These are phyloP conservation scores for Tragelaphus imberbis DNA, from an alignment of 2,113 vertebrate species.

Conservation along the genomic window DNA sequence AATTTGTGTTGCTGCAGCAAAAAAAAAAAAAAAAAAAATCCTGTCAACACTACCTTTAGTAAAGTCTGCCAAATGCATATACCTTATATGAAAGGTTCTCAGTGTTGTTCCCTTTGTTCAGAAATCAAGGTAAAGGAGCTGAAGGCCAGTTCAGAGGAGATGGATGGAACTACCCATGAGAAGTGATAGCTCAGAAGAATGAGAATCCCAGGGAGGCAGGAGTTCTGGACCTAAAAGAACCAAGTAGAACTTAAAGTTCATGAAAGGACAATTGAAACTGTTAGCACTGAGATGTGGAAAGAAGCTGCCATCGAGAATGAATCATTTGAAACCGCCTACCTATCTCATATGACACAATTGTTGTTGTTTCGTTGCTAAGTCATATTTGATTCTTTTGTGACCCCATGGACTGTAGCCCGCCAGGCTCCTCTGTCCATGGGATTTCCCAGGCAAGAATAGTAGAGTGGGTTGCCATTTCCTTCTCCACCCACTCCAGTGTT, in stretches of 20 bases:
- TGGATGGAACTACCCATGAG: background rate
- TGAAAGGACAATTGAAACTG: background rate
- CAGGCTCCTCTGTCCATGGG: background rate
- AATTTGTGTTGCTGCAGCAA: background rate
- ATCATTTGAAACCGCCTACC: background rate
- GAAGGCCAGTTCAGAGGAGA: background rate
- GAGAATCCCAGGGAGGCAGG: background rate
- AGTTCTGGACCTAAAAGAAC: background rate
- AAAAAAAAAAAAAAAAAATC: background rate
- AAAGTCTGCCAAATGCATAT: background rate
- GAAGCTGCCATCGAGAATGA: background rate
- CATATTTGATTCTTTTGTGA: background rate
- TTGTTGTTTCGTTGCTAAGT: background rate
- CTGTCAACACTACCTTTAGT: background rate
- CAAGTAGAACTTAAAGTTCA: background rate
- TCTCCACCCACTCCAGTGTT: background rate
- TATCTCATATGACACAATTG: background rate
- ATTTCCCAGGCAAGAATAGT: background rate
- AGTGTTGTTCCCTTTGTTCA: background rate
- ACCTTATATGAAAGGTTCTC: background rate
- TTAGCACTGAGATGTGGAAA: background rate
- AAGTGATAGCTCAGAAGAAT: background rate
- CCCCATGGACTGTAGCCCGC: accelerated
- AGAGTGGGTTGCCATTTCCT: background rate
- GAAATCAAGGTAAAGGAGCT: background rate